Evolutionary conservation across 2,888 invertebrate genomes (phyloP), one percentile per base, ranked within the genome.

Genomic region (Pterostichus niger): DNA sequence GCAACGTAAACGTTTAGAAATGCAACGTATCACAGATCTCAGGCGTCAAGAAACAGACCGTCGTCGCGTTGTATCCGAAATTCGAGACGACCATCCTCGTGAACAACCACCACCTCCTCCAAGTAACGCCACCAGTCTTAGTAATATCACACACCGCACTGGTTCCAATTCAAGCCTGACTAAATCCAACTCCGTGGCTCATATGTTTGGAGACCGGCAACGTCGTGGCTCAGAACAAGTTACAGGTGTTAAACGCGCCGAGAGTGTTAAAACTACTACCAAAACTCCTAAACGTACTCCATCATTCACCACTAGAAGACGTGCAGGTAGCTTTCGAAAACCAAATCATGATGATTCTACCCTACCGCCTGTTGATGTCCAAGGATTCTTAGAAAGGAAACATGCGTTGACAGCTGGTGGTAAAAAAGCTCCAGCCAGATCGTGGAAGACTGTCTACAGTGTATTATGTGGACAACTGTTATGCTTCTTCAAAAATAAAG

Each of bases 401-500:
- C 99, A 99, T 88, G 97, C 98, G 86, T 92, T 97, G 0, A 97
- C 97, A 83, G 95, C 96, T 84, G 98, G 98, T 9, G 98, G 98
- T 13, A 98, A 98, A 90, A 95, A 97, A 86, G 98, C 99, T 0
- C 96, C 98, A 0, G 96, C 98, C 5, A 93, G 99, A 5, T 97
- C 98, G 0, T 99, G 99, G 99, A 98, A 98, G 87, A 94, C 93
- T 81, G 97, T 96, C 91, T 97, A 98, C 90, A 96, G 97, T 0
- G 99, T 99, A 81, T 92, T 99, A 31, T 99, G 98, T 89, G 99
- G 99, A 0, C 99, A 99, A 89, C 91, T 99, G 86, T 91, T 99
- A 78, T 99, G 98, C 91, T 99, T 99, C 95, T 99, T 99, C 92
- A 96, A 98, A 88, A 98, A 98, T 89, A 96, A 96, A 88, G 94